Conservation (phyloP, 2,888 invertebrate genomes). For the Ichneumoninae sp. region DNA sequence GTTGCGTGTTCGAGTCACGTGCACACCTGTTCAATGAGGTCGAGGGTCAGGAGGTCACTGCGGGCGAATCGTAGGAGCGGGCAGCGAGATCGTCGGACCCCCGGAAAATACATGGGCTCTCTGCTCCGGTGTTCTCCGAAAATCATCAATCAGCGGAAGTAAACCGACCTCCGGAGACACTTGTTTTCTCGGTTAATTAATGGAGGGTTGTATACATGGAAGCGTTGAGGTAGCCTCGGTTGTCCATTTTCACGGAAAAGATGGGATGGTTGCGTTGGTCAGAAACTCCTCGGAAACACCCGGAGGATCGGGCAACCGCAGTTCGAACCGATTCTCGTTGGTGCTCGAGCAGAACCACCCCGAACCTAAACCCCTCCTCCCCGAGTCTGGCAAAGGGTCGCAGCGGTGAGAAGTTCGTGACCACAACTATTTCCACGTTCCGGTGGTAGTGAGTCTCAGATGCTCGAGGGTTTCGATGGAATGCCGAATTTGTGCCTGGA, state of each 20-base stretch:
- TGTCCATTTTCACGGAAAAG: conserved; percentile 43
- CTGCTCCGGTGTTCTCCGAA: conserved; percentile 20
- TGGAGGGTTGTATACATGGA: conserved; percentile 20
- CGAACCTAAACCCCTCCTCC: not conserved
- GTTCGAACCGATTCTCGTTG: conserved; percentile 48
- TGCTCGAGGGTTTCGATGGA: conserved; percentile 43
- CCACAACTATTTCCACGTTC: conserved; percentile 61
- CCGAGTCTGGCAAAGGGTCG: conserved; percentile 15
- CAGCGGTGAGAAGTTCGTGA: conserved; percentile 51
- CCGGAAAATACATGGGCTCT: conserved; percentile 11
- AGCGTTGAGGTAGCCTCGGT: conserved; percentile 37
- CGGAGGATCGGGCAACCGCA: conserved; percentile 61
- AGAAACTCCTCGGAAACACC: conserved; percentile 57
- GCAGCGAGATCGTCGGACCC: conserved; percentile 8
- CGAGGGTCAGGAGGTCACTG: conserved; percentile 69
- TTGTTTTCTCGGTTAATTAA: conserved; percentile 63
- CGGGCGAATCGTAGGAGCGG: conserved; percentile 4
- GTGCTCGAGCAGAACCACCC: conserved; percentile 38
- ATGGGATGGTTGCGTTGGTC: conserved; percentile 57
- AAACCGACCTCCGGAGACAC: conserved; percentile 44
- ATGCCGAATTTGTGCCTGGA: conserved; percentile 59
- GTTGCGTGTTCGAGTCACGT: conserved; percentile 34
- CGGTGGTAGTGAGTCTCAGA: conserved; percentile 38
- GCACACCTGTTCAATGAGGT: conserved; percentile 64
- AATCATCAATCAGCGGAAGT: conserved; percentile 51